Evolutionary conservation across 2,113 vertebrate genomes (phyloP).

Genomic region (Tiliqua scincoides): DNA sequence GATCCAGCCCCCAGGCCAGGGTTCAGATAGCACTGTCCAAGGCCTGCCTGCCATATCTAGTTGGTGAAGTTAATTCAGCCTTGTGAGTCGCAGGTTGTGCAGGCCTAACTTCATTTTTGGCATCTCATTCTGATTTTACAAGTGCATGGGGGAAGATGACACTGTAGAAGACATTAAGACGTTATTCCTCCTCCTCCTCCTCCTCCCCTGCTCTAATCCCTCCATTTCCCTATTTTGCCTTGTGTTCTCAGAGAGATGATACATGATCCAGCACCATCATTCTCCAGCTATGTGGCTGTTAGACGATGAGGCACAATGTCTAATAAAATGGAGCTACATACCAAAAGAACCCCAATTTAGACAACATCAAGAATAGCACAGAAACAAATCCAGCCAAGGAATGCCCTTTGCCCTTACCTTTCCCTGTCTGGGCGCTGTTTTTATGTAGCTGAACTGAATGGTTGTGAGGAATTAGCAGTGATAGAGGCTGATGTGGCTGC

Average conservation of each 20-base stretch:
- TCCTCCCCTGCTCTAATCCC: background rate
- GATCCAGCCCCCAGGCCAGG: too few relatives aligned
- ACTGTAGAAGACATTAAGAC: background rate
- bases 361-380: background rate
- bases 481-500: background rate
- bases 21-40: too few relatives aligned
- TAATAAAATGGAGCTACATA: background rate
- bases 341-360: background rate
- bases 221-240: background rate
- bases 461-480: constrained; percentile 19
- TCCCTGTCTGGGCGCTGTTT: background rate
- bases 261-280: background rate
- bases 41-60: background rate
- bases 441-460: background rate
- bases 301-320: background rate
- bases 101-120: background rate
- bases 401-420: constrained; percentile 8
- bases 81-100: background rate
- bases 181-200: too few relatives aligned
- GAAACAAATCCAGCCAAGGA: background rate
- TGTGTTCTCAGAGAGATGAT: background rate
- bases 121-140: background rate
- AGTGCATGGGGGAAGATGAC: background rate
- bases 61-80: background rate
- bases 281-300: background rate